Base-by-base conservation (phyloP, 1,140 invertebrate species). In the Drosophila serrata region DNA sequence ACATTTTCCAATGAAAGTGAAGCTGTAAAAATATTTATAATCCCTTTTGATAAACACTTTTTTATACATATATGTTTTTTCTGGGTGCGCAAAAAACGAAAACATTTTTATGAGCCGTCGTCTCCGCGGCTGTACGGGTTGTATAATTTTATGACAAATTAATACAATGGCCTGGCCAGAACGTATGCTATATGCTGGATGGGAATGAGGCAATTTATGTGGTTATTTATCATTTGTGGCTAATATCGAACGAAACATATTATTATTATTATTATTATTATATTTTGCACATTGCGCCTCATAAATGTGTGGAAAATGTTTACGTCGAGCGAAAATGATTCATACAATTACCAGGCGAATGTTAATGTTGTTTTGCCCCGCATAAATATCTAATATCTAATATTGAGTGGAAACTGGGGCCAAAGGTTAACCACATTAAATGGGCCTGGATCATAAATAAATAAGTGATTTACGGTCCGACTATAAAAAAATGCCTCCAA, bases 141-240 rank as follows among this genome's bases (percentile, higher is more conserved):
- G 84, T 82, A 87, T 88, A 87, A 88, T 88, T 88, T 88, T 76
- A 87, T 88, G 84, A 80, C 82, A 87, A 88, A 87, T 87, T 87
- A 87, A 87, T 87, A 82, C 82, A 87, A 87, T 87, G 63, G 76
- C 53, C 33, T 29, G 46, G 35, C 27, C 29, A 13, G 19, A 67
- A 67, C 65, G 65, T 82, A 84, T 76, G 76, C 53, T 70, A 24
- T 37, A 35, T 35, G 42, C 15, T 46, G 31, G 51, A 78, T 7
- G 11, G 37, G 46, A 22, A 1, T 39, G 49, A 29, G 27, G 33
- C 79, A 64, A 88, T 88, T 87, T 87, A 82, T 88, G 72, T 64
- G 49, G 37, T 51, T 63, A 87, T 87, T 82, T 87, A 88, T 78
- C 75, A 77, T 76, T 59, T 61, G 57, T 60, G 53, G 72, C 70